Conservation (phyloP, 2,797 vertebrate genomes). For the Hemitrygon akajei region DNA sequence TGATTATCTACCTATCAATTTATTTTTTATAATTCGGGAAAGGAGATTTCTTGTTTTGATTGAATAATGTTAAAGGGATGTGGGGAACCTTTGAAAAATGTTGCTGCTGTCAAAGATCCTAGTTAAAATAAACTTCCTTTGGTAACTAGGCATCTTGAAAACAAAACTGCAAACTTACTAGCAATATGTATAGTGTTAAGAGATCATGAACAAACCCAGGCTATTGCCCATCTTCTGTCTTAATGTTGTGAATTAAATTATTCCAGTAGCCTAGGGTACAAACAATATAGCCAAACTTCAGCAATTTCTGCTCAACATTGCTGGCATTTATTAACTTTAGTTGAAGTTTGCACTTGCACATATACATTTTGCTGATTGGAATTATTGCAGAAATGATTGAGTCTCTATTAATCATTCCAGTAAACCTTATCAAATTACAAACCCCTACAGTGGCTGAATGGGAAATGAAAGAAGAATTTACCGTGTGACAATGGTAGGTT, state of each 20-base stretch:
- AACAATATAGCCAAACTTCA: background rate
- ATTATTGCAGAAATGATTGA: conserved; percentile 21
- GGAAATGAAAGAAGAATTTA: background rate
- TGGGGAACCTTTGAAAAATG: background rate
- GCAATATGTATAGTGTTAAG: background rate
- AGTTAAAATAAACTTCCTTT: background rate
- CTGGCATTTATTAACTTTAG: conserved; percentile 28
- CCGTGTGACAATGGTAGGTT: background rate
- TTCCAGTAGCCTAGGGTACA: background rate
- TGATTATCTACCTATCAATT: conserved; percentile 3
- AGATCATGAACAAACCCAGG: background rate
- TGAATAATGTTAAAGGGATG: background rate
- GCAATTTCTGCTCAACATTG: background rate
- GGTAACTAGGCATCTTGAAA: background rate
- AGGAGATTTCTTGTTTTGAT: background rate
- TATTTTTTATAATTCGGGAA: conserved; percentile 18
- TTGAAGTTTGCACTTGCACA: conserved; percentile 30
- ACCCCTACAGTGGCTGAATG: conserved; percentile 21
- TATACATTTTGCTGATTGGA: conserved; percentile 32
- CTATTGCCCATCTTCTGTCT: conserved; percentile 22
- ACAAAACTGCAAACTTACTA: background rate
- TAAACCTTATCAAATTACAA: conserved; percentile 20
- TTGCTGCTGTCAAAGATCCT: conserved; percentile 8
- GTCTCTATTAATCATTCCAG: conserved; percentile 12
- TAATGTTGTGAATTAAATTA: background rate